Conservation (phyloP, 2,888 invertebrate genomes). For the Galeruca laticollis region DNA sequence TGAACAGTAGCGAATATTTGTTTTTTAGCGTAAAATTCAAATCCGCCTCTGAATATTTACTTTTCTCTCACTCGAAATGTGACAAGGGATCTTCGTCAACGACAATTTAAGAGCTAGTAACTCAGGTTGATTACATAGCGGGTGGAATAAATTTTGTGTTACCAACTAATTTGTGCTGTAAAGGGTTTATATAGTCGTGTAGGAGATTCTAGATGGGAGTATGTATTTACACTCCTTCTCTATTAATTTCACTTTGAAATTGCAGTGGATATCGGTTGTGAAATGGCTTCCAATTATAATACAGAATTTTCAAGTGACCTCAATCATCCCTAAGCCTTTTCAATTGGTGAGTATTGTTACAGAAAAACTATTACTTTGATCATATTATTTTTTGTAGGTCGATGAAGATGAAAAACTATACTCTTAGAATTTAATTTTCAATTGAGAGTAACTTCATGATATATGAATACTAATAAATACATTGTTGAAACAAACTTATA, state of each 20-base stretch:
- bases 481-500: too few relatives aligned
- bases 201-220: neutral
- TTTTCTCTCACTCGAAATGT: neutral
- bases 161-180: conserved; percentile 13
- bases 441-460: too few relatives aligned
- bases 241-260: neutral
- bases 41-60: conserved; percentile 4
- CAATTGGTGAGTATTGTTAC: too few relatives aligned
- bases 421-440: too few relatives aligned
- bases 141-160: conserved; percentile 10
- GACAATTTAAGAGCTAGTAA: conserved; percentile 16
- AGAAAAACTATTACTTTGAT: too few relatives aligned
- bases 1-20: too few relatives aligned
- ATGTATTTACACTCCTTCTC: neutral
- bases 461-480: too few relatives aligned
- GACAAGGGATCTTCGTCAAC: conserved; percentile 6
- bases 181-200: neutral
- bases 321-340: too few relatives aligned
- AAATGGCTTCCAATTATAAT: too few relatives aligned
- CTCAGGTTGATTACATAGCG: conserved; percentile 14
- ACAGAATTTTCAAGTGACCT: too few relatives aligned
- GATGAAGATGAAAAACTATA: too few relatives aligned
- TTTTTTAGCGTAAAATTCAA: neutral
- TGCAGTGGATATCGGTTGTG: neutral
- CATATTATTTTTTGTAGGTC: too few relatives aligned